phyloP scores from a whole-genome alignment of 2,797 vertebrate genomes.

The Melanotaenia nigrans region DNA sequence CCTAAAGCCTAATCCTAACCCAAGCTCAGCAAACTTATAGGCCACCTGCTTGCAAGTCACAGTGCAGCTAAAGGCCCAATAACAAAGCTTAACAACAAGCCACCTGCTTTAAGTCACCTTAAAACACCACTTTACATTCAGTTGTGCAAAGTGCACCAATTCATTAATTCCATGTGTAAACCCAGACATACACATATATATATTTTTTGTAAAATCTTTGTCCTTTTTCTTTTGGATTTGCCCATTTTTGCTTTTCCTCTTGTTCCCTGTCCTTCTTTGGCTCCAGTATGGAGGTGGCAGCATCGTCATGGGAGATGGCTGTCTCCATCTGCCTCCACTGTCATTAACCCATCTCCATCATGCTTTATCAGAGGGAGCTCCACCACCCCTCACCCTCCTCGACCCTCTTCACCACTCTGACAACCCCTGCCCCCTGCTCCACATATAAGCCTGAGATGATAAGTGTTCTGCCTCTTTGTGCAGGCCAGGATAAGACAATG shows the following conservation, averaged over 20 bases:
- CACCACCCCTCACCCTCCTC: conserved; percentile 54
- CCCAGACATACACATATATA: conserved; percentile 1
- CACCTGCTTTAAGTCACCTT: conserved; percentile 16
- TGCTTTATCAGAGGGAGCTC: conserved; percentile 70
- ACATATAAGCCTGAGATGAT: conserved; percentile 83
- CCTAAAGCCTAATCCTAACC: conserved; percentile 78
- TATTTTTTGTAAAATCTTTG: not conserved
- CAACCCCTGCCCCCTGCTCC: conserved; percentile 75
- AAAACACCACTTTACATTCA: not conserved
- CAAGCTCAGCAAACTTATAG: conserved; percentile 71
- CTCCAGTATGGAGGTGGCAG: conserved; percentile 63
- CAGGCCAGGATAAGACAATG: conserved; percentile 80
- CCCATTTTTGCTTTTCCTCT: not conserved
- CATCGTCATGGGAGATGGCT: conserved; percentile 71
- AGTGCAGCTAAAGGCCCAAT: conserved; percentile 38
- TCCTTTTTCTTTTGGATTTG: conserved; percentile 2
- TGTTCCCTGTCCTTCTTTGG: conserved; percentile 37
- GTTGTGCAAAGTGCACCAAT: not conserved
- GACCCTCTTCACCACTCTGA: conserved; percentile 68
- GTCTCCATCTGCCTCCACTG: conserved; percentile 81
- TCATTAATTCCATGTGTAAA: not conserved
- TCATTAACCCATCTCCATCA: conserved; percentile 81
- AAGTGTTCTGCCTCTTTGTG: conserved; percentile 82
- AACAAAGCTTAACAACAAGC: conserved; percentile 21
- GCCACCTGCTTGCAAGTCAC: conserved; percentile 78